These are phyloP conservation scores for Umimayanthus chanpuru DNA, from an alignment of 92 coral and sea anemone species.

Conservation along the genomic window DNA sequence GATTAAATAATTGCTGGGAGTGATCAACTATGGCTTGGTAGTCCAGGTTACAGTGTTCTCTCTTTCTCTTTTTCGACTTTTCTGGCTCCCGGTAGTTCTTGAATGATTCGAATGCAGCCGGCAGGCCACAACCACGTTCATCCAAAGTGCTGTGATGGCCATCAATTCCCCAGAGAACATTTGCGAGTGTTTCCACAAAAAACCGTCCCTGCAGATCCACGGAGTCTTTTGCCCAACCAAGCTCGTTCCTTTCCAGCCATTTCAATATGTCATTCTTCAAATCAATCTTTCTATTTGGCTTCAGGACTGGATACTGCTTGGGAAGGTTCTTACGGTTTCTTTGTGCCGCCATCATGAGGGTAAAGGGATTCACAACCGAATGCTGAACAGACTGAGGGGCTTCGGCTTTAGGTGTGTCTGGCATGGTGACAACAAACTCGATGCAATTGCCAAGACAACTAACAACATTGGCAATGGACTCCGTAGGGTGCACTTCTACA, in stretches of 20 bases:
- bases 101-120: constrained; percentile 19
- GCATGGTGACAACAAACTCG: constrained; percentile 29
- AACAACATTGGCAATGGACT: constrained; percentile 44
- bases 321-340: no score
- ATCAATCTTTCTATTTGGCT: constrained; percentile 30
- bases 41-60: constrained; percentile 35
- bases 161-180: constrained; percentile 42
- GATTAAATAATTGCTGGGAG: constrained; percentile 36
- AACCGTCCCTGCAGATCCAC: constrained; percentile 38
- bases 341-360: no score
- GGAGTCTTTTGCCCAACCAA: constrained; percentile 60
- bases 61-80: constrained; percentile 20
- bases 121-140: constrained; percentile 49
- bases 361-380: no score
- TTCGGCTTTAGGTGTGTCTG: constrained; percentile 10
- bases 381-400: background rate
- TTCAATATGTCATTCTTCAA: constrained; percentile 62
- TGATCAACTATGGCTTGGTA: constrained; percentile 22
- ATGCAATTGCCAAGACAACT: constrained; percentile 37
- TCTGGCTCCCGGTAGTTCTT: constrained; percentile 44
- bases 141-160: constrained; percentile 36
- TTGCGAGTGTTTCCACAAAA: constrained; percentile 40
- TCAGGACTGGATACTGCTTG: no score
- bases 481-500: constrained; percentile 43
- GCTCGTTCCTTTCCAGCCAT: constrained; percentile 66